phyloP scores from a whole-genome alignment of 2,113 vertebrate genomes.

The Procavia capensis region DNA sequence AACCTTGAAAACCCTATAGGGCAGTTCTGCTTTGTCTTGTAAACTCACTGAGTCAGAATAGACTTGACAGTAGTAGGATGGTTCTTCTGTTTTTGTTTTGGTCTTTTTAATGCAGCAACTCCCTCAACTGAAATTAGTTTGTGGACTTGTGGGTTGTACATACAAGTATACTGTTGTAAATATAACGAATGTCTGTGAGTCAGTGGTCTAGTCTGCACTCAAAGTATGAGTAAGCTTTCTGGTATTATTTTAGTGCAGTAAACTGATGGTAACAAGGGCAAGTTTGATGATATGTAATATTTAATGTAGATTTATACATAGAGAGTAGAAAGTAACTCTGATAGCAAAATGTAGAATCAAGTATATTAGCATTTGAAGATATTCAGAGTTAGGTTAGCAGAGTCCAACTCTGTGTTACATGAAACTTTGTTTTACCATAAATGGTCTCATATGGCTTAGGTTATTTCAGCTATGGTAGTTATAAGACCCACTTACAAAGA shows the following conservation, averaged over 20 bases:
- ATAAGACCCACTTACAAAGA: neutral
- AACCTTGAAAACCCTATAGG: too few species aligned
- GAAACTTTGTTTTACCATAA: neutral
- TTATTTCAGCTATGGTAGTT: neutral
- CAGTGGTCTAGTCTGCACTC: neutral
- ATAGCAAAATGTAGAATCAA: neutral
- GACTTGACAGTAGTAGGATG: too few species aligned
- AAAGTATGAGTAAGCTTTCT: neutral
- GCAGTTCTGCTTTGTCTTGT: too few species aligned
- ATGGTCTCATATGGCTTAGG: neutral
- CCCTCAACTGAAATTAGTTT: neutral
- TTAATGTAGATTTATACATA: neutral
- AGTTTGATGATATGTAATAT: neutral
- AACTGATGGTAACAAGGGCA: neutral
- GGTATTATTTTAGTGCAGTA: fast-evolving
- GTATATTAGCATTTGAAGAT: neutral
- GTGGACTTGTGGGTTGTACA: neutral
- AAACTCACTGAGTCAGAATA: too few species aligned
- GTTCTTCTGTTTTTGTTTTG: too few species aligned
- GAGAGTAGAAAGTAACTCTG: neutral
- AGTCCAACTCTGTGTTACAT: neutral
- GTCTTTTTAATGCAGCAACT: neutral
- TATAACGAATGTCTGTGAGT: neutral
- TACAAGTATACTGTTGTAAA: neutral
- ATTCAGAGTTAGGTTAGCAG: neutral